Conservation (phyloP, 2,113 vertebrate species). For the Gallinago undulata region DNA sequence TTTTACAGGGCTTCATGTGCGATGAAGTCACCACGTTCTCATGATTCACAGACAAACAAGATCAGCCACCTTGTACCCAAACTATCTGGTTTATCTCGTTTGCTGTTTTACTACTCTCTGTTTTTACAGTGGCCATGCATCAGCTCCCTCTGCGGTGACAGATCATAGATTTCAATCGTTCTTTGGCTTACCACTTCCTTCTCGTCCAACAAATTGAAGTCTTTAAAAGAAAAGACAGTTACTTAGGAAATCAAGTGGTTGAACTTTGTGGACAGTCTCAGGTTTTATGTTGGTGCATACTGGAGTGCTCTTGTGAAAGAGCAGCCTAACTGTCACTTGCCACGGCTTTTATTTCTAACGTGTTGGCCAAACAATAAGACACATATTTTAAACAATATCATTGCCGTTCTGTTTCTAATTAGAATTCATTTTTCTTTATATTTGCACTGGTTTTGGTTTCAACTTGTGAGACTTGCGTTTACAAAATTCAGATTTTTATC, state of each 20-base stretch:
- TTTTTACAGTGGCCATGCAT: slow-evolving; percentile 14
- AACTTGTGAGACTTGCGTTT: not conserved
- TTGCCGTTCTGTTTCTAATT: not conserved
- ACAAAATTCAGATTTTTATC: not conserved
- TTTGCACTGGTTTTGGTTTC: not conserved
- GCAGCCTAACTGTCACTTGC: slow-evolving; percentile 22
- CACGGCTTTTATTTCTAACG: not conserved
- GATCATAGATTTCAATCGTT: slow-evolving; percentile 53
- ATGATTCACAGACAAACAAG: not conserved
- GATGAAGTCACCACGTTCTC: slow-evolving; percentile 3
- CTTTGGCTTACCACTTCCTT: slow-evolving; percentile 76
- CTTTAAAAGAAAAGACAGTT: slow-evolving; percentile 67
- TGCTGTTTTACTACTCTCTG: not conserved
- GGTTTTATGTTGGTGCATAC: slow-evolving; percentile 8
- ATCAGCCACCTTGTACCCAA: not conserved
- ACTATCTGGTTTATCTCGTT: not conserved
- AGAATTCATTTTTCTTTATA: not conserved
- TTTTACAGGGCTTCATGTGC: not conserved
- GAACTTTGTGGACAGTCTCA: slow-evolving; percentile 36
- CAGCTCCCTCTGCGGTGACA: slow-evolving; percentile 8
- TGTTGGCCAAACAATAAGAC: not conserved
- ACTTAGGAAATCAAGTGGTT: slow-evolving; percentile 77
- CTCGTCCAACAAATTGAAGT: slow-evolving; percentile 49
- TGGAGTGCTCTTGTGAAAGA: slow-evolving; percentile 52
- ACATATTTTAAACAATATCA: not conserved